Base-by-base conservation (phyloP, 2,113 vertebrate genomes). In the Phaethon lepturus region DNA sequence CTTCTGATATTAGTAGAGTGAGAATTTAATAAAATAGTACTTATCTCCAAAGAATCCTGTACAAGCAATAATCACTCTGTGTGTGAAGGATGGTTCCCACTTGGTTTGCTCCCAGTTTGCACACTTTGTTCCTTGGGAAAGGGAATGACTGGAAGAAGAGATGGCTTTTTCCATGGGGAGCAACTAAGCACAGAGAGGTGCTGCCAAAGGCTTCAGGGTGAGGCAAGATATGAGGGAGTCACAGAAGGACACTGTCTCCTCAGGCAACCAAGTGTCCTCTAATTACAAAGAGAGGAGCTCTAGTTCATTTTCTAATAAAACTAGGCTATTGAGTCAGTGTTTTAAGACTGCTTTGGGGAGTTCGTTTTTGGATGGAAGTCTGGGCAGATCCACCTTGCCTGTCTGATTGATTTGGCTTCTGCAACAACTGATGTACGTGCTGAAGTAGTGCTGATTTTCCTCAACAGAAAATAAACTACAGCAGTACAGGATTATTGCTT, bases 1-100 rank as follows among this genome's bases (percentile, higher is more conserved):
- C 79, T 79, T 72, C 56, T 77, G 63, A 53, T 94, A 89, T 77
- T 91, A 94, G 42, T 25, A 40, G 55, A 91, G 63, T 31, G 24
- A 92, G 42, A 94, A 69, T 95, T 96, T 92, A 94, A 96, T 95
- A 96, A 96, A 90, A 95, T 59, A 59, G 50, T 78, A 25, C 81
- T 95, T 93, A 87, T 88, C 45, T 76, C 29, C 53, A 83, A 69
- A 90, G 85, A 90, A 82, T 5, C 29, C 40, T 38, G 17, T 28
- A 84, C 55, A 67, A 74, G 68, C 60, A 78, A 71, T 87, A 94
- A 94, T 91, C 63, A 74, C 42, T 15, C 25, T 81, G 17, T 33
- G 16, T 26, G 16, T 26, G 71, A 88, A 78, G 31, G 23, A 55
- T 19, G n/a, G 16, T 55, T 80, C 52, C 73, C 3, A 1, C 17